These are phyloP conservation scores for Ormyrus nitidulus DNA, from an alignment of 2,888 invertebrate species.

Conservation along the genomic window DNA sequence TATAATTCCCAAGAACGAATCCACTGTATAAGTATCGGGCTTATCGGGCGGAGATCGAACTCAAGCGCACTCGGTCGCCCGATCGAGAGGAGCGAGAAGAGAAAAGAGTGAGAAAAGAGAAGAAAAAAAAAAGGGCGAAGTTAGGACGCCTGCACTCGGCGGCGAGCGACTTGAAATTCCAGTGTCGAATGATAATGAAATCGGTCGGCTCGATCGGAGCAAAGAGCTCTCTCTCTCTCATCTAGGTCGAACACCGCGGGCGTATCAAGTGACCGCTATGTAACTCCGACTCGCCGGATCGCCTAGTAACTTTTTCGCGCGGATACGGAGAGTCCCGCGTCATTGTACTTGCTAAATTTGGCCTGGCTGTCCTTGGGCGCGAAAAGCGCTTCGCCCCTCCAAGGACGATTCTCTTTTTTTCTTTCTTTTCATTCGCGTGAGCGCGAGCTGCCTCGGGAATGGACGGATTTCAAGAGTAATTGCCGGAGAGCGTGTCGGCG, in stretches of 20 bases:
- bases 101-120: background rate
- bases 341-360: slow-evolving; percentile 52
- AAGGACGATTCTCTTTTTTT: too few species aligned
- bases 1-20: too few species aligned
- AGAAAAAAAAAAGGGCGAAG: background rate
- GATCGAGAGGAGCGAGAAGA: background rate
- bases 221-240: background rate
- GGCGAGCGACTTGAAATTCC: background rate
- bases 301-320: too few species aligned
- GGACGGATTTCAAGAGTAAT: too few species aligned
- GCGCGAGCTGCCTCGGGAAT: background rate
- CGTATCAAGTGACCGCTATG: slow-evolving; percentile 38
- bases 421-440: background rate
- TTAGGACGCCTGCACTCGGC: too few species aligned
- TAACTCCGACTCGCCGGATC: background rate
- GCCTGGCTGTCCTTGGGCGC: slow-evolving; percentile 38
- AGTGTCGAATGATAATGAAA: slow-evolving; percentile 43
- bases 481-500: too few species aligned
- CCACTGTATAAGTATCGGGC: too few species aligned
- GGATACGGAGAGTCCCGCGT: too few species aligned
- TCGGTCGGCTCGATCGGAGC: background rate
- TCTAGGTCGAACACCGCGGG: slow-evolving; percentile 45
- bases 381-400: too few species aligned
- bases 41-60: background rate
- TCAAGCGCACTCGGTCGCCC: background rate